Conservation (phyloP, 2,113 vertebrate genomes). For the Oreocharis arfaki region DNA sequence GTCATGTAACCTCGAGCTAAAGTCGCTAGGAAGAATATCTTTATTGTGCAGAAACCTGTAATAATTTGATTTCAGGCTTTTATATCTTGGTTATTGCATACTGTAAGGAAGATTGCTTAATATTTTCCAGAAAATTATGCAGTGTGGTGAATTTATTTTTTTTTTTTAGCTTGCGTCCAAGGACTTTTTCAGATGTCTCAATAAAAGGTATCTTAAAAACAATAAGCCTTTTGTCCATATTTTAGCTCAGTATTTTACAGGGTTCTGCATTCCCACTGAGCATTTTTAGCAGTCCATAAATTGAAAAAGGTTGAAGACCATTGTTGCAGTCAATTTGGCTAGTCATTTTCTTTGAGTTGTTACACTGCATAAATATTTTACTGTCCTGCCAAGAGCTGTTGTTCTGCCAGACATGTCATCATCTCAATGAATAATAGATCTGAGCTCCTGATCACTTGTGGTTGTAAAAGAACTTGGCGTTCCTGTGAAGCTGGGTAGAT, state of each 20-base stretch:
- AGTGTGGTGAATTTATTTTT: background rate
- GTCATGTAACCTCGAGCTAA: background rate
- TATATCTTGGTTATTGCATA: background rate
- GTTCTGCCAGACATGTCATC: constrained; percentile 54
- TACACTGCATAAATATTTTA: constrained; percentile 41
- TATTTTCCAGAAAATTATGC: background rate
- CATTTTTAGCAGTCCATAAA: constrained; percentile 22
- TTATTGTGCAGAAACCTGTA: background rate
- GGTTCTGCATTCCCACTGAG: background rate
- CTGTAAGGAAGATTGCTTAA: background rate
- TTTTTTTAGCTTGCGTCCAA: background rate
- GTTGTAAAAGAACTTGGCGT: background rate
- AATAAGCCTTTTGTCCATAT: background rate
- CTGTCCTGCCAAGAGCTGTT: constrained; percentile 51
- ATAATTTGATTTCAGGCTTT: background rate
- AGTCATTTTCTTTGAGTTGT: constrained; percentile 28
- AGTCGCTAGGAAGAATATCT: background rate
- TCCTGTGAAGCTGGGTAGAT: background rate
- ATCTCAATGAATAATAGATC: constrained; percentile 46
- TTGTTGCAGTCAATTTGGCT: constrained; percentile 43
- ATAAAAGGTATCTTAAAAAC: constrained; percentile 19
- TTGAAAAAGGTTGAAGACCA: constrained; percentile 19
- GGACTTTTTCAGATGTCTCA: background rate
- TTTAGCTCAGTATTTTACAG: background rate
- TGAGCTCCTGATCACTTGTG: constrained; percentile 8